Evolutionary conservation across 2,113 vertebrate genomes (phyloP), one percentile per base, ranked within the genome.

Genomic region (Malurus cyaneus): DNA sequence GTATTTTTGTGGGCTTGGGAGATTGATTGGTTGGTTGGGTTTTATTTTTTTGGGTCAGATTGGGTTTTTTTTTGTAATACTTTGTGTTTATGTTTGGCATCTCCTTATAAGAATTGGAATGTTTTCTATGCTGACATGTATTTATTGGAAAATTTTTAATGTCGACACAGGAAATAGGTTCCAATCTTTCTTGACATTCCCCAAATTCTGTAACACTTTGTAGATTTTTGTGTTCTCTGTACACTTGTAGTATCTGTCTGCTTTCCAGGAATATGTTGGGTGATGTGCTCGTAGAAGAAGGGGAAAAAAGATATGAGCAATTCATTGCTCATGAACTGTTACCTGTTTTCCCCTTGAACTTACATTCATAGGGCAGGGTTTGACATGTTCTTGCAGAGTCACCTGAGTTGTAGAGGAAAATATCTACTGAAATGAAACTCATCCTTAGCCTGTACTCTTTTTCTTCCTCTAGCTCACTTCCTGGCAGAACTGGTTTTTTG

Each of bases 351-450:
- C 18, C 14, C 8, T 5, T 29, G 46, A 73, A 50, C 23, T 88
- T 73, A 12, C 23, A 36, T 47, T 56, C 8, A 3, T 41, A 47
- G 39, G 42, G n/a, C 32, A 66, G 18, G 3, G 17, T 57, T 85
- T 52, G 71, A 88, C 41, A 29, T 59, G 9, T 74, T 80, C 56
- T 84, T 0, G 0, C 3, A 2, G 4, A 54, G 16, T n/a, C 0
- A 0, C 26, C 50, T 36, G 21, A n/a, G 28, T 57, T 2, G 0
- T 31, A 73, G 41, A 44, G 26, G 59, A 66, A 47, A 77, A 80
- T 14, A 56, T 56, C 15, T 52, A 6, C 32, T 64, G 49, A 91
- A 89, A 74, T 62, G 42, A 67, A 71, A 59, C 34, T 77, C 60
- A 50, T 69, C 46, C 19, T 73, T 80, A 73, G 20, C 25, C 25